Conservation (phyloP, 2,888 invertebrate species). For the Eristalinus aeneus region DNA sequence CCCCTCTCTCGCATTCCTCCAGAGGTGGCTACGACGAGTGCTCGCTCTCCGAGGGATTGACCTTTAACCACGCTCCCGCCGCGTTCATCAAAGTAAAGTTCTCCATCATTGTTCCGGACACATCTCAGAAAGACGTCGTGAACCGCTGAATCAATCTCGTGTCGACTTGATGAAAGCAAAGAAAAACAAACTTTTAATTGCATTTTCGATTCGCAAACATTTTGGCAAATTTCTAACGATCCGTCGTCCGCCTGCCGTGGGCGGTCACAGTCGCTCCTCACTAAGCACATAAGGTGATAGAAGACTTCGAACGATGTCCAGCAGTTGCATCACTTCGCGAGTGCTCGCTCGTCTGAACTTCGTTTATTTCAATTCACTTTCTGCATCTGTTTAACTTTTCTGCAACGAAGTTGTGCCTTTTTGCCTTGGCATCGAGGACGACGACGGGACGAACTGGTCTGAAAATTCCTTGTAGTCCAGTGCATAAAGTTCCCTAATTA, state of each 20-base stretch:
- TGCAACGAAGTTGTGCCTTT: neutral
- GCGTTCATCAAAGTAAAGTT: too few species aligned
- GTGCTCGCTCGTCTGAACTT: conserved; percentile 34
- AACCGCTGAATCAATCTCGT: neutral
- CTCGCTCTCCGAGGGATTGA: too few species aligned
- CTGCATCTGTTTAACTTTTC: conserved; percentile 60
- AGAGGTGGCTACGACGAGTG: too few species aligned
- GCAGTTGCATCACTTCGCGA: conserved; percentile 37
- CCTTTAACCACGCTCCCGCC: too few species aligned
- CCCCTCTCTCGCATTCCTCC: too few species aligned
- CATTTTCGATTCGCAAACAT: conserved; percentile 43
- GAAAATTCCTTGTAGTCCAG: conserved; percentile 22
- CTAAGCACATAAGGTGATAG: conserved; percentile 18
- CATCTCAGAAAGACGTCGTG: neutral
- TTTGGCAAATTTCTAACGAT: conserved; percentile 46
- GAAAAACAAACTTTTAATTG: conserved; percentile 52
- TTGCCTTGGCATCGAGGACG: neutral
- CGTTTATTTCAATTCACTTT: conserved; percentile 51
- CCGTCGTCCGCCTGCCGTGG: neutral
- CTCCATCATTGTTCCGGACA: neutral
- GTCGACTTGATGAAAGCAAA: neutral
- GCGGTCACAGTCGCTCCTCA: neutral
- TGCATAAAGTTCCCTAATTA: conserved; percentile 63
- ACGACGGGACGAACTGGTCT: neutral
- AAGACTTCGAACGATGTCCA: neutral